Percentiles rank a stretch among this genome's conserved stretches.
Conservation (phyloP, 2,888 invertebrate genomes). For the Amblyjoppa proteus region DNA sequence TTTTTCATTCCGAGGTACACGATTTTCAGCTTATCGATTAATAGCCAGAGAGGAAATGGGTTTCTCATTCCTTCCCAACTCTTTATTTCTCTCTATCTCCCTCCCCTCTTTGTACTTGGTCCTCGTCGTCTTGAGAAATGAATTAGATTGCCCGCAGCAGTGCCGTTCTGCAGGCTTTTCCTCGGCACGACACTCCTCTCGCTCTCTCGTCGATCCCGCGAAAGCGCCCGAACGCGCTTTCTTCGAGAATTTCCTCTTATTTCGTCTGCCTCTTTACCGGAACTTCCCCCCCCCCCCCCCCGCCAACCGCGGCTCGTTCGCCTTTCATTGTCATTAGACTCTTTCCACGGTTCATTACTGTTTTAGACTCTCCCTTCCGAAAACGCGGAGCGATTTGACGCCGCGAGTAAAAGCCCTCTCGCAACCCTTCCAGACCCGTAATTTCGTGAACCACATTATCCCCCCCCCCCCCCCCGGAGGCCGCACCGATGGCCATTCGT, state of each 20-base stretch:
- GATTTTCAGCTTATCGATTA: conserved; percentile 71
- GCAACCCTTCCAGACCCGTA: conserved; percentile 44
- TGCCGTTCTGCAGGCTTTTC: conserved; percentile 43
- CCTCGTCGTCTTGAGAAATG: conserved; percentile 67
- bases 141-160: conserved; percentile 68
- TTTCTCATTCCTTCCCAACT: conserved; percentile 61
- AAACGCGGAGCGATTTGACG: conserved; percentile 35
- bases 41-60: conserved; percentile 68
- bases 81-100: conserved; percentile 38
- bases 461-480: neutral
- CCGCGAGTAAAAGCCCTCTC: conserved; percentile 18
- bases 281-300: conserved; percentile 24
- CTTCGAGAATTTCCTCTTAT: conserved; percentile 57
- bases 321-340: conserved; percentile 65
- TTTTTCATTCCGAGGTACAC: conserved; percentile 64
- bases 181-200: conserved; percentile 56
- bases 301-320: conserved; percentile 39
- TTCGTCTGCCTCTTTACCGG: conserved; percentile 55
- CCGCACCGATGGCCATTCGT: neutral
- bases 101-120: conserved; percentile 52
- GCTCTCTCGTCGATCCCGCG: conserved; percentile 47
- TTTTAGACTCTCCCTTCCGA: conserved; percentile 36
- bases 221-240: conserved; percentile 40
- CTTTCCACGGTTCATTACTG: conserved; percentile 67
- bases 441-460: conserved; percentile 30